These are phyloP conservation scores for Trogon surrucura DNA, from an alignment of 2,113 vertebrate genomes.

Conservation along the genomic window DNA sequence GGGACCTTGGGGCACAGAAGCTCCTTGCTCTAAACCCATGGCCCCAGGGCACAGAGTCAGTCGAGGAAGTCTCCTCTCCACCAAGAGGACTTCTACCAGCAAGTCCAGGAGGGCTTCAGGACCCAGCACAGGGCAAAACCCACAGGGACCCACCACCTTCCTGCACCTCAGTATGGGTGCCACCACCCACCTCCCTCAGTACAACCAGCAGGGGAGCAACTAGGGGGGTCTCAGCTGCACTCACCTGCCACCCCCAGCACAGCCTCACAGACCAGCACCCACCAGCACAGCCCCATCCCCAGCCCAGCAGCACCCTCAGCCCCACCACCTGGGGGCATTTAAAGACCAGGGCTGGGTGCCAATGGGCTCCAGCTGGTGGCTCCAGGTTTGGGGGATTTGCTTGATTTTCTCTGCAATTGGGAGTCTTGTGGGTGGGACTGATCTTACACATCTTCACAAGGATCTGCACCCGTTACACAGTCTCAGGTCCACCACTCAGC, in stretches of 20 bases:
- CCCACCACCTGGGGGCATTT: not conserved
- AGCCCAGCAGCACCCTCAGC: rapidly evolving
- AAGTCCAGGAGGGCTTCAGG: not conserved
- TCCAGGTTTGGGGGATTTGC: not conserved
- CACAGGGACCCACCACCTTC: not conserved
- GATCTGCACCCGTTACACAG: not conserved
- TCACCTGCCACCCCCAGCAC: constrained; percentile 2
- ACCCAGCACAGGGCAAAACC: not conserved
- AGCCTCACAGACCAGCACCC: not conserved
- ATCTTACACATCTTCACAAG: not conserved
- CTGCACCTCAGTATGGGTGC: not conserved
- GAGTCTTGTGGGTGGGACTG: not conserved
- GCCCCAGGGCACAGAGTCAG: not conserved
- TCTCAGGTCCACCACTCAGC: not conserved
- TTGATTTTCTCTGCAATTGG: not conserved
- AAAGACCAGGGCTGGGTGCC: not conserved
- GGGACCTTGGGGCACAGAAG: not conserved
- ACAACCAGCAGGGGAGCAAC: not conserved
- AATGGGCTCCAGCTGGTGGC: not conserved
- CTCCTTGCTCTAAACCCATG: not conserved
- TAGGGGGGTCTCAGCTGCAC: not conserved
- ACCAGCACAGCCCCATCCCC: not conserved
- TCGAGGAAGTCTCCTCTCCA: not conserved
- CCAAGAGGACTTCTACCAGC: not conserved
- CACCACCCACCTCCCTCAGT: not conserved